phyloP scores from a whole-genome alignment of 2,888 invertebrate genomes.

The Hetaerina titia region DNA sequence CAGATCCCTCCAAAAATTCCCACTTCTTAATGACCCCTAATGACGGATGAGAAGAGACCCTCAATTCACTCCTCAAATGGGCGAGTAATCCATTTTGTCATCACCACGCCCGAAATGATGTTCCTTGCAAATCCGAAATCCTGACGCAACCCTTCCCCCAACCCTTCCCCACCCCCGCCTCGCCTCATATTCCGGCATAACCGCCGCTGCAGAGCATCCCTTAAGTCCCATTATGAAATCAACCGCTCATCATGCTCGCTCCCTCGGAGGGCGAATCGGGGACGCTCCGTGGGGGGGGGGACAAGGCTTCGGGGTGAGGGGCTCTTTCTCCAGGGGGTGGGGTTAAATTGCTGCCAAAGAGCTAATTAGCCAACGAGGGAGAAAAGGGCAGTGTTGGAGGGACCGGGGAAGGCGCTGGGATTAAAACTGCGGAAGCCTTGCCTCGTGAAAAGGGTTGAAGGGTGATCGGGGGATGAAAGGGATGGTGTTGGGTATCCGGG shows the following conservation, averaged over 20 bases:
- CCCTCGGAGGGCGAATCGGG: neutral
- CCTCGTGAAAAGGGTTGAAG: neutral
- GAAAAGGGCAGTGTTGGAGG: conserved; percentile 29
- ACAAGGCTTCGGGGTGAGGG: neutral
- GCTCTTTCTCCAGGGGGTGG: neutral
- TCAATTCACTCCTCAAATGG: neutral
- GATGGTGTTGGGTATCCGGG: neutral
- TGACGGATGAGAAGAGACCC: neutral
- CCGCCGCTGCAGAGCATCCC: conserved; percentile 42
- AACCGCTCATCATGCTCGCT: conserved; percentile 30
- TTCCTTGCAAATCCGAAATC: neutral
- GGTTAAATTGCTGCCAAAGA: conserved; percentile 34
- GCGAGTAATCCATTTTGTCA: conserved; percentile 8
- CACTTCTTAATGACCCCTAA: neutral
- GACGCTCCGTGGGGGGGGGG: neutral
- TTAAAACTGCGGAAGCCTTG: neutral
- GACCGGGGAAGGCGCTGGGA: neutral
- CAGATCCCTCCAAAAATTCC: neutral
- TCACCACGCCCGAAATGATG: neutral
- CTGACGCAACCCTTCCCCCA: neutral
- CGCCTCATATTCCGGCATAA: conserved; percentile 29
- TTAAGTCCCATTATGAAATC: conserved; percentile 58
- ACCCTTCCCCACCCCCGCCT: neutral
- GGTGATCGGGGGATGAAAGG: neutral
- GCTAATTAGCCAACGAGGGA: conserved; percentile 54